Conservation (phyloP, 1,140 invertebrate species). For the Drosophila pectinifera region DNA sequence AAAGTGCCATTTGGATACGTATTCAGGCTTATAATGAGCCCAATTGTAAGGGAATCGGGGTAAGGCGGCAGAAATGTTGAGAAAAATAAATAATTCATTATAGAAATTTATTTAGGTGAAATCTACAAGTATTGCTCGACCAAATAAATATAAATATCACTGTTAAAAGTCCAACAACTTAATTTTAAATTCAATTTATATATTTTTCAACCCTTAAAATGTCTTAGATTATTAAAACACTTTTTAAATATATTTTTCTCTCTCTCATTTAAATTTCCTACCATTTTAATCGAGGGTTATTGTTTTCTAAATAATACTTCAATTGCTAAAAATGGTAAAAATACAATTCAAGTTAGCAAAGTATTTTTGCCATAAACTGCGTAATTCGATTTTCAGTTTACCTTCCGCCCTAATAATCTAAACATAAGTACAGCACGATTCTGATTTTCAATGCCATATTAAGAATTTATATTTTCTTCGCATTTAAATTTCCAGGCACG, state of each 20-base stretch:
- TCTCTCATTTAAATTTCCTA: neutral
- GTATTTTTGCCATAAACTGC: slow-evolving; percentile 1
- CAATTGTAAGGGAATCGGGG: slow-evolving; percentile 7
- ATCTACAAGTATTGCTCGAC: no score
- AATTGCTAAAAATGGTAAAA: neutral
- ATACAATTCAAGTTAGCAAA: neutral
- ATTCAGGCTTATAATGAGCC: slow-evolving; percentile 71
- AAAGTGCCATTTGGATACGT: slow-evolving; percentile 71
- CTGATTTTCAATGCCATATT: slow-evolving; percentile 41
- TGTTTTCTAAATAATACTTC: neutral
- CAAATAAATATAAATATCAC: no score
- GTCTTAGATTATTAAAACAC: neutral
- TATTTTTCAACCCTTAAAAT: neutral
- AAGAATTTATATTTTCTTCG: slow-evolving; percentile 20
- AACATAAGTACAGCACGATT: slow-evolving; percentile 11
- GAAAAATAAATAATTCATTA: neutral
- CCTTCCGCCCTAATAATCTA: slow-evolving; percentile 6
- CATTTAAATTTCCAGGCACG: slow-evolving; percentile 51
- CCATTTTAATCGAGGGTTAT: neutral
- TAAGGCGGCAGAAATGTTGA: neutral
- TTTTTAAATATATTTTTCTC: neutral
- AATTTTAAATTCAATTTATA: no score
- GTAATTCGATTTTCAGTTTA: slow-evolving; percentile 15
- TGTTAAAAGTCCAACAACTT: no score
- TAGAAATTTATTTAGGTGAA: no score